phyloP scores from a whole-genome alignment of 1,140 invertebrate species.

The Drosophila burlai region DNA sequence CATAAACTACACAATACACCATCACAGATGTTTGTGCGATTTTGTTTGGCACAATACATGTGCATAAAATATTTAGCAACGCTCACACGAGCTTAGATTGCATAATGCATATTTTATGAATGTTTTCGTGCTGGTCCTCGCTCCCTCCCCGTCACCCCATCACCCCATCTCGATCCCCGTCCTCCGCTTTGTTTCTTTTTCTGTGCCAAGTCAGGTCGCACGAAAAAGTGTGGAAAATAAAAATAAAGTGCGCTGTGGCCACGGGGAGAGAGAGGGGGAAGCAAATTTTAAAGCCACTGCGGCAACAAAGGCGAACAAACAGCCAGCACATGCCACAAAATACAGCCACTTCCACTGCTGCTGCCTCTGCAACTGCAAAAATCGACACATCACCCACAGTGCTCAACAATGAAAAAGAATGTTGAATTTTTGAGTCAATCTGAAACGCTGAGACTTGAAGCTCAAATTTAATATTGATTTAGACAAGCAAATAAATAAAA shows the following conservation, averaged over 20 bases:
- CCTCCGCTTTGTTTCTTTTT: constrained; percentile 29
- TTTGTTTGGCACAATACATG: constrained; percentile 70
- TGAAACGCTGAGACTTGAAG: not conserved
- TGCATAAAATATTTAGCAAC: constrained; percentile 81
- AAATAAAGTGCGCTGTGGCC: constrained; percentile 57
- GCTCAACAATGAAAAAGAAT: not conserved
- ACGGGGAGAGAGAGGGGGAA: constrained; percentile 24
- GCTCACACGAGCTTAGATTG: constrained; percentile 85
- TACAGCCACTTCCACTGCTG: constrained; percentile 11
- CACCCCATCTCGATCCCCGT: constrained; percentile 1
- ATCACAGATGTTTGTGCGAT: constrained; percentile 34
- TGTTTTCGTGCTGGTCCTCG: constrained; percentile 58
- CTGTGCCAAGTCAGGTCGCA: constrained; percentile 56
- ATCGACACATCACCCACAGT: constrained; percentile 21
- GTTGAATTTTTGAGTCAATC: not conserved
- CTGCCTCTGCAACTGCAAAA: constrained; percentile 16
- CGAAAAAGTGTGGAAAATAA: constrained; percentile 73
- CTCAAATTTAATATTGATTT: not conserved
- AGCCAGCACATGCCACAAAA: constrained; percentile 42
- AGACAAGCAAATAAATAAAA: constrained; percentile 1
- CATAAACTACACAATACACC: constrained; percentile 63
- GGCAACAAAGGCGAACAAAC: constrained; percentile 69
- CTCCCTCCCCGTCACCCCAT: not conserved
- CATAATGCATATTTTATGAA: constrained; percentile 85
- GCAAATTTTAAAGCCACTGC: constrained; percentile 74